Conservation (phyloP, 1,140 invertebrate species). For the Aradophagus sp. region DNA sequence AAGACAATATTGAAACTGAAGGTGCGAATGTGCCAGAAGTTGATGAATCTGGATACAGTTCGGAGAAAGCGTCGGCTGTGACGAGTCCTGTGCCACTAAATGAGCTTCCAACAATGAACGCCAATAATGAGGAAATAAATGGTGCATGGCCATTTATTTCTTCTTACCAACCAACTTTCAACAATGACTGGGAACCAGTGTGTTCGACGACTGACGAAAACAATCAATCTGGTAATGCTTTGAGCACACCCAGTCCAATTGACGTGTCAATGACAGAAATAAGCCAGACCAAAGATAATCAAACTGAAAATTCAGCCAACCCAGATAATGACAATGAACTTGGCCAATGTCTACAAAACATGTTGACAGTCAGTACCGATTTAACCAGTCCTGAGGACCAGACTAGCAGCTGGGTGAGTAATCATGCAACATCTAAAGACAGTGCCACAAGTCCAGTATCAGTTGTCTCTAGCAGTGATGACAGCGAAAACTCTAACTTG, state of each 20-base stretch:
- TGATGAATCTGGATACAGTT: constrained; percentile 83
- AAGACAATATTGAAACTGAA: constrained; percentile 83
- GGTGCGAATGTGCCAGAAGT: constrained; percentile 64
- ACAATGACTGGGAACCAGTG: constrained; percentile 30
- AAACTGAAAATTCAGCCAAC: constrained; percentile 24
- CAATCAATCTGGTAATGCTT: constrained; percentile 31
- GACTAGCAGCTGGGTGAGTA: constrained; percentile 60
- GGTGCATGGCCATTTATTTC: constrained; percentile 17
- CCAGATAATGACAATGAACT: constrained; percentile 47
- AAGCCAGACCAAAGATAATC: constrained; percentile 36
- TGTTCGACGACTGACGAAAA: constrained; percentile 22
- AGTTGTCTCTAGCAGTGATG: constrained; percentile 11
- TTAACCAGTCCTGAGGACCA: constrained; percentile 59
- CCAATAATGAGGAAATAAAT: constrained; percentile 34
- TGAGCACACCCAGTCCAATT: constrained; percentile 52
- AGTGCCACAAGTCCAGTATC: constrained; percentile 58
- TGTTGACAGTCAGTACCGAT: constrained; percentile 58
- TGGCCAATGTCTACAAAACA: constrained; percentile 40
- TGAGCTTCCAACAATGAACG: constrained; percentile 22
- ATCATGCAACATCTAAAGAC: constrained; percentile 58
- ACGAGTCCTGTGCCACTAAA: constrained; percentile 73
- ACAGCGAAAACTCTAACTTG: constrained; percentile 1
- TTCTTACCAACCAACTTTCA: no score
- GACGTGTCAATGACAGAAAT: constrained; percentile 58
- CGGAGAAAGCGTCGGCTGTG: constrained; percentile 78